phyloP scores from a whole-genome alignment of 2,113 vertebrate genomes.

The Desmodus rotundus region DNA sequence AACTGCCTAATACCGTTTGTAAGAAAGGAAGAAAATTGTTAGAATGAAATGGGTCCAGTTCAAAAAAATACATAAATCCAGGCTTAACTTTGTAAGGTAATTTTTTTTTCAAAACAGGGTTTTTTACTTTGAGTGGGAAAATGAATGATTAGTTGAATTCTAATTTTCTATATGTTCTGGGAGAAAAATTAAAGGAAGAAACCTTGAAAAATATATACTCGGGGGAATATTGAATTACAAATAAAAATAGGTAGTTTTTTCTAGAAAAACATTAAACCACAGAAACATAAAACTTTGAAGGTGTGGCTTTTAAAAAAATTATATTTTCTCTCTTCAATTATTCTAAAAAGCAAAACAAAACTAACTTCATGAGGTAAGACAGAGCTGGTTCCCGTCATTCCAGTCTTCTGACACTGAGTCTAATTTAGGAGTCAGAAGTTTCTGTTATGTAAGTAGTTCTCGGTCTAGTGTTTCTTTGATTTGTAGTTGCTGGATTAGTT shows the following conservation, averaged over 20 bases:
- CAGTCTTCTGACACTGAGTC: neutral
- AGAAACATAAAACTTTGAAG: neutral
- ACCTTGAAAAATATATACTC: neutral
- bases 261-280: neutral
- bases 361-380: neutral
- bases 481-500: neutral
- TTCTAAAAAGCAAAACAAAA: neutral
- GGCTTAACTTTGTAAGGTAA: neutral
- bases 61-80: slow-evolving; percentile 1
- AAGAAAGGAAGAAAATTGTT: neutral
- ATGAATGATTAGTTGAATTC: slow-evolving; percentile 4
- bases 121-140: neutral
- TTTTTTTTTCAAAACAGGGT: neutral
- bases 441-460: neutral
- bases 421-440: neutral
- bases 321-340: neutral
- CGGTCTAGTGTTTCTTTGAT: neutral
- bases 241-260: neutral
- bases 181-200: neutral
- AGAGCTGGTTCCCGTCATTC: neutral
- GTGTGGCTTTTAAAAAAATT: neutral
- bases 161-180: neutral
- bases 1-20: neutral
- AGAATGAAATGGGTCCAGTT: neutral
- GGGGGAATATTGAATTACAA: neutral